Evolutionary conservation across 2,797 vertebrate genomes (phyloP), one percentile per base, ranked within the genome.

Genomic region (Pogoniulus pusillus): DNA sequence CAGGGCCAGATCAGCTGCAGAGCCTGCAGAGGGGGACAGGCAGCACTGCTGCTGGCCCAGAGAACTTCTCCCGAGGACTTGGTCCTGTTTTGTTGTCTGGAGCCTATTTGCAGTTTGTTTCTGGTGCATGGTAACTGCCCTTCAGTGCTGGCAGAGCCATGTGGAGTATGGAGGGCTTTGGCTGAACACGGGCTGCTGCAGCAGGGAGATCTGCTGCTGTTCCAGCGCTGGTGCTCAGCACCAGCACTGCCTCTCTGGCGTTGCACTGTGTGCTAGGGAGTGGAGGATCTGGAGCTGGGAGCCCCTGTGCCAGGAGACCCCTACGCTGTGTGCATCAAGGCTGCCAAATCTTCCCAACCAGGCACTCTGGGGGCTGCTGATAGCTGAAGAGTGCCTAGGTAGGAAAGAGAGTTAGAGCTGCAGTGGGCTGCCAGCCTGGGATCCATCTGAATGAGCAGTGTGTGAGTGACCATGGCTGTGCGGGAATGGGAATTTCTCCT

Each of bases 281-380:
- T 96, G 95, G 96, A 91, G 94, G 94, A 93, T 93, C 90, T 7
- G 24, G 93, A 90, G 82, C 81, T 91, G 54, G 88, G 95, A 95
- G 95, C 51, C 43, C 93, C 87, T 87, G 29, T 96, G 93, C 90
- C 80, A 19, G 90, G 93, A 95, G 87, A 90, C 59, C 66, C 89
- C 95, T 96, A n/a, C 96, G 89, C 96, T 98, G 96, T 96, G 96
- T 97, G 97, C 14, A 97, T 97, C 97, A 96, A 96, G 95, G 94
- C 96, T 68, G 97, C 95, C 89, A 95, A 92, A 94, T 9, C 55
- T 96, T 96, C 96, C 96, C 96, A 96, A 88, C 91, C 95, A 94
- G 96, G 96, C 73, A 7, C 92, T 95, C 97, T 98, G 97, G 97
- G 96, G 96, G 93, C 92, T 49, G 41, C 39, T 94, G 94, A 94